These are phyloP conservation scores for Poeciliopsis turrubarensis DNA, from an alignment of 2,113 vertebrate species.

Conservation along the genomic window DNA sequence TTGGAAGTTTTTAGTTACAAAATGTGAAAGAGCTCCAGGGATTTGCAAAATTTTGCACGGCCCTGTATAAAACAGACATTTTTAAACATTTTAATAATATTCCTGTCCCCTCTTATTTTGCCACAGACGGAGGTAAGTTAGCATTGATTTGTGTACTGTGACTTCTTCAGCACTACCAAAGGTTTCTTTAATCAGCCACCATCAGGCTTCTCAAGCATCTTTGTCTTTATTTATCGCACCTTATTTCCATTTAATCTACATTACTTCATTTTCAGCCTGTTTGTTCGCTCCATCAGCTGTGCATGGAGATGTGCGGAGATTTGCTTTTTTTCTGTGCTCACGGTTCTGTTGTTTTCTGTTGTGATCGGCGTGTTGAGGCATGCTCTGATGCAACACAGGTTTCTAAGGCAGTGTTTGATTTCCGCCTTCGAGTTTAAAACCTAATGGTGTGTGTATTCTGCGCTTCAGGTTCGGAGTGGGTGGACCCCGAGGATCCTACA, in stretches of 20 bases:
- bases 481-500: constrained; percentile 97
- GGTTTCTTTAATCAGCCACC: constrained; percentile 47
- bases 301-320: constrained; percentile 58
- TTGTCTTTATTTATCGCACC: constrained; percentile 37
- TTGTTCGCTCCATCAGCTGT: constrained; percentile 49
- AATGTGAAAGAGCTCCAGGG: not conserved
- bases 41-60: not conserved
- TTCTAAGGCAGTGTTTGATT: not conserved
- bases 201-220: constrained; percentile 24
- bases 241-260: constrained; percentile 28
- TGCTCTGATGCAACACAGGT: constrained; percentile 30
- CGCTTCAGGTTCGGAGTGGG: constrained; percentile 92
- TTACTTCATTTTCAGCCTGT: constrained; percentile 52
- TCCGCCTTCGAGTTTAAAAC: not conserved
- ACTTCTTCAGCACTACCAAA: constrained; percentile 40
- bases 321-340: constrained; percentile 31
- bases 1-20: not conserved
- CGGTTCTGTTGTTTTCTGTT: constrained; percentile 35
- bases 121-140: constrained; percentile 85
- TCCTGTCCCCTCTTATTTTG: constrained; percentile 71
- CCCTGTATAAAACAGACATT: not conserved
- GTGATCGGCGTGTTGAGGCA: constrained; percentile 52
- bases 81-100: constrained; percentile 59
- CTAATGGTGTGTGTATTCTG: not conserved
- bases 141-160: constrained; percentile 44